These are phyloP conservation scores for Heliangelus exortis DNA, from an alignment of 2,797 vertebrate species.

Conservation along the genomic window DNA sequence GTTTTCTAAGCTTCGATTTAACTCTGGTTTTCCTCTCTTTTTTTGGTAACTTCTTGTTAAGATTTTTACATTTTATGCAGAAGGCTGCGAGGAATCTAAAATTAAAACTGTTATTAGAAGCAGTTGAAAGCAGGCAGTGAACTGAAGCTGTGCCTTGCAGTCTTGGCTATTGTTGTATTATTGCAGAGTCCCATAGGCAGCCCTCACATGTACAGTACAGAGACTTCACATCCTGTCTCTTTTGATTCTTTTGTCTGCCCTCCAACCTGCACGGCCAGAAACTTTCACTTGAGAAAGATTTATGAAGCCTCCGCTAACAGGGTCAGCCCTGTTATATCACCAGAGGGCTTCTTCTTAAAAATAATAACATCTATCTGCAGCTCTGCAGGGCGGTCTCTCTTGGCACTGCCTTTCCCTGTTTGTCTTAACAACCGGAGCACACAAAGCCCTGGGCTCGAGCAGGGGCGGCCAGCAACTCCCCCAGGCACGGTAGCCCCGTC, in stretches of 20 bases:
- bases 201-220: conserved; percentile 80
- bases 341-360: conserved; percentile 87
- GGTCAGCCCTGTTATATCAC: conserved; percentile 86
- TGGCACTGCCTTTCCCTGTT: conserved; percentile 84
- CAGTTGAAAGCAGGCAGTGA: conserved; percentile 77
- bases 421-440: conserved; percentile 83
- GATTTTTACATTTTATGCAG: conserved; percentile 52
- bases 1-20: neutral
- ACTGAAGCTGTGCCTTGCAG: conserved; percentile 75
- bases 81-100: conserved; percentile 60
- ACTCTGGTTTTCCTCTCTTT: neutral
- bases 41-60: neutral
- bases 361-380: conserved; percentile 90
- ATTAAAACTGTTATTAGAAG: conserved; percentile 78
- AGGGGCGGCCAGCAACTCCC: conserved; percentile 56
- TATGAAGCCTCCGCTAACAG: conserved; percentile 85
- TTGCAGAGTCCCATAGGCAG: conserved; percentile 87
- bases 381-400: conserved; percentile 78
- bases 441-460: conserved; percentile 59
- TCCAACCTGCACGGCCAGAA: conserved; percentile 89
- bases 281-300: conserved; percentile 91
- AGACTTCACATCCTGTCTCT: conserved; percentile 89
- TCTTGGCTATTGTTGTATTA: conserved; percentile 90
- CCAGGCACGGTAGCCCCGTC: conserved; percentile 64
- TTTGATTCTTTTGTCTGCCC: conserved; percentile 88